phyloP scores from a whole-genome alignment of 2,888 invertebrate genomes.

The Chirona hameri region DNA sequence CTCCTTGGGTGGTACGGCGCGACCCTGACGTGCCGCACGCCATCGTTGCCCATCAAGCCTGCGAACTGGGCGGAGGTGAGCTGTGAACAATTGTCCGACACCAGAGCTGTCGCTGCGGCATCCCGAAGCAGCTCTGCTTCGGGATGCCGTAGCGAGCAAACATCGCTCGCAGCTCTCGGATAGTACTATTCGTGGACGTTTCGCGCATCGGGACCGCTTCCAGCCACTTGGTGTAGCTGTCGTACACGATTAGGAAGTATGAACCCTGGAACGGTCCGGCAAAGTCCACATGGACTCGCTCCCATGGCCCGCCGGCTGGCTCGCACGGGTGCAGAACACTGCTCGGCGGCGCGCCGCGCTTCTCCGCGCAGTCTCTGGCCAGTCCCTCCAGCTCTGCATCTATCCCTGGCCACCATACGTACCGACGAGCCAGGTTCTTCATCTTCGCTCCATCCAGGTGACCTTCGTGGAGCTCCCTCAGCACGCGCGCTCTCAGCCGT shows the following conservation, averaged over 20 bases:
- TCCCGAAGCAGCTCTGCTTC: too few species aligned
- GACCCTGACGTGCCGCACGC: neutral
- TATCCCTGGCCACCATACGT: too few species aligned
- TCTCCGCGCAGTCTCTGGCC: neutral
- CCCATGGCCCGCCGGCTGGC: neutral
- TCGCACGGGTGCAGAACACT: too few species aligned
- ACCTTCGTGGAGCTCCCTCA: too few species aligned
- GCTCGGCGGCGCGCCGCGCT: neutral
- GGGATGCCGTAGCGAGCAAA: neutral
- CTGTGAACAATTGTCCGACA: neutral
- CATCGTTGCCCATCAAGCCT: neutral
- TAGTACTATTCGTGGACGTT: neutral
- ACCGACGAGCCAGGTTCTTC: neutral
- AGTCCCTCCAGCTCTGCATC: too few species aligned
- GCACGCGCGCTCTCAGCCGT: too few species aligned
- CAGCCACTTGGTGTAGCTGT: neutral
- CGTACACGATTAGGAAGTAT: neutral
- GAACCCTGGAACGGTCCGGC: neutral
- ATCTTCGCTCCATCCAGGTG: neutral
- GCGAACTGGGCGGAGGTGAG: neutral
- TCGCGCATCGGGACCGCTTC: neutral
- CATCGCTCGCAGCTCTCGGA: neutral
- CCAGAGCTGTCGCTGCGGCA: too few species aligned
- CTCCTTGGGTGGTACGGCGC: too few species aligned
- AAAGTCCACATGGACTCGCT: too few species aligned